Evolutionary conservation across 2,113 vertebrate species (phyloP).

Genomic region (Gorsachius goisagi): DNA sequence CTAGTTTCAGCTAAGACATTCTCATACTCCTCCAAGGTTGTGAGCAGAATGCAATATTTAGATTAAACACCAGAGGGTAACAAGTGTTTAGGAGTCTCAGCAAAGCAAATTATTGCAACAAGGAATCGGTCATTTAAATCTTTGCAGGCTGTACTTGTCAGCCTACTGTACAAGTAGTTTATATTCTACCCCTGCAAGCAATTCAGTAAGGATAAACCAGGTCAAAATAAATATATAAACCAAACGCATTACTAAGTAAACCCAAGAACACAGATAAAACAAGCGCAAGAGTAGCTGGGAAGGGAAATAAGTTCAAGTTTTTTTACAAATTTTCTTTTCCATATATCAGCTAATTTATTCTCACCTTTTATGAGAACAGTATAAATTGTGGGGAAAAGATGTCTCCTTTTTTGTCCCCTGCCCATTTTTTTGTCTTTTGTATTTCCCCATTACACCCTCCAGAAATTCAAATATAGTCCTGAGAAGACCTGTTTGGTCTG

Average conservation of each 20-base stretch:
- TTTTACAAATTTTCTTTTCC: not conserved
- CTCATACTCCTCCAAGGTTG: not conserved
- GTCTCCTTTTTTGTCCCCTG: not conserved
- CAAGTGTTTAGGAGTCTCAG: not conserved
- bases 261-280: not conserved
- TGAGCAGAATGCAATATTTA: constrained; percentile 26
- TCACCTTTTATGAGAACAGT: not conserved
- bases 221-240: not conserved
- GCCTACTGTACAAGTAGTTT: not conserved
- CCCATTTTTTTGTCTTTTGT: not conserved
- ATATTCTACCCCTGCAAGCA: not conserved
- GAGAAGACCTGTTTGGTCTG: not conserved
- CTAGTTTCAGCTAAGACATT: not conserved
- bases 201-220: not conserved
- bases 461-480: not conserved
- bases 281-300: not conserved
- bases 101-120: not conserved
- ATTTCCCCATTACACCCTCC: not conserved
- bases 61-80: constrained; percentile 50
- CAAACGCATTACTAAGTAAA: not conserved
- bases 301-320: not conserved
- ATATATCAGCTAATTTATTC: not conserved
- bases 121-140: not conserved
- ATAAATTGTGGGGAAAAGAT: not conserved
- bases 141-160: not conserved